Conservation (phyloP, 2,113 vertebrate genomes). For the Struthio camelus region DNA sequence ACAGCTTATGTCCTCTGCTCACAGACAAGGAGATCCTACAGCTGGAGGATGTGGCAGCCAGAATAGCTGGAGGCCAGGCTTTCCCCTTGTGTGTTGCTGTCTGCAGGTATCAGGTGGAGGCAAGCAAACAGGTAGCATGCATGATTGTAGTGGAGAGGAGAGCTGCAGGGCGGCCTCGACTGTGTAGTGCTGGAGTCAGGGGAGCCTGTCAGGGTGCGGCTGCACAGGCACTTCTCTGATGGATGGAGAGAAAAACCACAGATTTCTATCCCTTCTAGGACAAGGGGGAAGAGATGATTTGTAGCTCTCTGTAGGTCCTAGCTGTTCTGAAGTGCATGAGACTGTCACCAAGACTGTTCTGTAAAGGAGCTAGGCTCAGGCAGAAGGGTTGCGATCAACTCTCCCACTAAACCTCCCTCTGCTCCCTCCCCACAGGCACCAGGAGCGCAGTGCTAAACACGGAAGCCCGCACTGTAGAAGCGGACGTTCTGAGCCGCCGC, state of each 20-base stretch:
- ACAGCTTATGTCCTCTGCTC: neutral
- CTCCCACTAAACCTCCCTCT: rapidly evolving
- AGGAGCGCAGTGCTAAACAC: conserved; percentile 95
- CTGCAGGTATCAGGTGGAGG: neutral
- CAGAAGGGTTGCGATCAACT: neutral
- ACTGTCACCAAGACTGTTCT: rapidly evolving
- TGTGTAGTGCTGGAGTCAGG: neutral
- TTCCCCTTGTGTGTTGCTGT: neutral
- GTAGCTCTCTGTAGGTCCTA: neutral
- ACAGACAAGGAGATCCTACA: neutral
- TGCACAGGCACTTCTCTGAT: neutral
- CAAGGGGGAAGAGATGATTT: rapidly evolving
- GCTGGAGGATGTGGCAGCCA: neutral
- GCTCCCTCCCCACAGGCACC: conserved; percentile 78
- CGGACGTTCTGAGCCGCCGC: conserved; percentile 94
- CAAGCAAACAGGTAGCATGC: neutral
- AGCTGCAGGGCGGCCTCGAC: neutral
- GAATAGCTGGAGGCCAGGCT: neutral
- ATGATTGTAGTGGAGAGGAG: neutral
- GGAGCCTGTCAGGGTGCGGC: neutral
- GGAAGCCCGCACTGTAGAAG: conserved; percentile 92
- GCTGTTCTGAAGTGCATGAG: neutral
- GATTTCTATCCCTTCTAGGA: neutral
- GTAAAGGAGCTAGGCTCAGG: neutral
- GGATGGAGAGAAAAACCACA: too few relatives aligned